These are phyloP conservation scores for Lordiphosa stackelbergi DNA, from an alignment of 1,140 invertebrate species.

Conservation along the genomic window DNA sequence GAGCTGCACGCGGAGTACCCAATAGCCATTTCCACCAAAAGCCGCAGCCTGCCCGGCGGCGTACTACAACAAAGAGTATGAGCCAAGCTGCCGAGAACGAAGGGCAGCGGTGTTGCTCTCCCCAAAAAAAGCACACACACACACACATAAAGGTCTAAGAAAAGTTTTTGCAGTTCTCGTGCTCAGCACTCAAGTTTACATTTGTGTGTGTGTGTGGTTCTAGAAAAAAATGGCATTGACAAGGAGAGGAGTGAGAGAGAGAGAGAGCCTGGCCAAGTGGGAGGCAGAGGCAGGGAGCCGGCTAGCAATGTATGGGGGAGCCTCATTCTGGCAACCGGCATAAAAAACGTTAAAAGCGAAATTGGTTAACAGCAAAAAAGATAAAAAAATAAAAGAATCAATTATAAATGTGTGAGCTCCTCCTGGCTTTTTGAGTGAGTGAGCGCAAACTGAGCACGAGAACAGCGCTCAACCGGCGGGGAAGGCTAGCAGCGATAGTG, in stretches of 20 bases:
- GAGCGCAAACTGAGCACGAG: conserved; percentile 8
- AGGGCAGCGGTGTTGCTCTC: conserved; percentile 42
- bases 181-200: conserved; percentile 35
- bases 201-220: conserved; percentile 15
- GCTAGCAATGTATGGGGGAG: conserved; percentile 45
- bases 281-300: conserved; percentile 37
- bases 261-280: conserved; percentile 31
- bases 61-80: no score
- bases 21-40: conserved; percentile 11
- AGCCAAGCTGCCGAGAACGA: conserved; percentile 29
- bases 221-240: conserved; percentile 44
- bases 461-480: conserved; percentile 23
- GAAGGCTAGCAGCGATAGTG: conserved; percentile 47
- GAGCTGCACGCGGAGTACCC: conserved; percentile 47
- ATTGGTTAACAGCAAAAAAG: conserved; percentile 51
- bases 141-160: conserved; percentile 44
- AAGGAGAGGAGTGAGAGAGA: conserved; percentile 24
- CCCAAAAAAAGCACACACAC: conserved; percentile 21
- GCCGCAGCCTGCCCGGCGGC: conserved; percentile 18
- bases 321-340: conserved; percentile 72
- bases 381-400: conserved; percentile 46
- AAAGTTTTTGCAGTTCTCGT: conserved; percentile 37
- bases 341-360: conserved; percentile 72
- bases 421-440: conserved; percentile 33
- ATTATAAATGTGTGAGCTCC: conserved; percentile 18